These are phyloP conservation scores for Danionella cerebrum DNA, from an alignment of 2,113 vertebrate genomes.

Conservation along the genomic window DNA sequence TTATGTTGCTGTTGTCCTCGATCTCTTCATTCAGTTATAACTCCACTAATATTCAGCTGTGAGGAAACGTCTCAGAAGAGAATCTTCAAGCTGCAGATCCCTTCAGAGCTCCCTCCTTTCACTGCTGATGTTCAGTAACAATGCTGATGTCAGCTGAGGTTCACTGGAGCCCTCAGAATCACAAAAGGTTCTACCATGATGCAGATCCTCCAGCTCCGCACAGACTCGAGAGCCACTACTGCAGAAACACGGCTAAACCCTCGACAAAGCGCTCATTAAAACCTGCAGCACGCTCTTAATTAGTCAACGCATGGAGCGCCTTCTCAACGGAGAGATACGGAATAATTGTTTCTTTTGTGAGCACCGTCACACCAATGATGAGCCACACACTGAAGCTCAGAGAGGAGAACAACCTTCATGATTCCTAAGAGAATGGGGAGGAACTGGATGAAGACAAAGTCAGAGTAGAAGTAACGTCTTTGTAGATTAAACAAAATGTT, in stretches of 20 bases:
- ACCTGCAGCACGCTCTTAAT: slow-evolving; percentile 68
- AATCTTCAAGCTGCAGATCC: no score
- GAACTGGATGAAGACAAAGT: background rate
- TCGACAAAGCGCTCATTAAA: slow-evolving; percentile 67
- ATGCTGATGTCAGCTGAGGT: no score
- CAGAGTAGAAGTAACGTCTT: no score
- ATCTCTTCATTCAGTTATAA: no score
- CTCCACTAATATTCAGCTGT: no score
- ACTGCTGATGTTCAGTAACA: no score
- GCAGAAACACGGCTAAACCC: slow-evolving; percentile 58
- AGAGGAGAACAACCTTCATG: background rate
- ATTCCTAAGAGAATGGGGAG: background rate
- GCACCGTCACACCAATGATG: slow-evolving; percentile 9
- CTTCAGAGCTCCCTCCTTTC: no score
- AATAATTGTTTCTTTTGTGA: slow-evolving; percentile 41
- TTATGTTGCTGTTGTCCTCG: no score
- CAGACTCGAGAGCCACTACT: slow-evolving; percentile 54
- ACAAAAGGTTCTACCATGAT: no score
- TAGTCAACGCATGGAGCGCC: slow-evolving; percentile 51
- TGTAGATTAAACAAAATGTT: no score
- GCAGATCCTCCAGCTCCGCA: slow-evolving; percentile 51
- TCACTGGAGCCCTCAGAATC: no score
- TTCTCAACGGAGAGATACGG: slow-evolving; percentile 46
- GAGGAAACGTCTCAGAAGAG: no score
- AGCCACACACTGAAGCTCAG: background rate